phyloP scores from a whole-genome alignment of 2,888 invertebrate genomes.

The Onchidella celtica region DNA sequence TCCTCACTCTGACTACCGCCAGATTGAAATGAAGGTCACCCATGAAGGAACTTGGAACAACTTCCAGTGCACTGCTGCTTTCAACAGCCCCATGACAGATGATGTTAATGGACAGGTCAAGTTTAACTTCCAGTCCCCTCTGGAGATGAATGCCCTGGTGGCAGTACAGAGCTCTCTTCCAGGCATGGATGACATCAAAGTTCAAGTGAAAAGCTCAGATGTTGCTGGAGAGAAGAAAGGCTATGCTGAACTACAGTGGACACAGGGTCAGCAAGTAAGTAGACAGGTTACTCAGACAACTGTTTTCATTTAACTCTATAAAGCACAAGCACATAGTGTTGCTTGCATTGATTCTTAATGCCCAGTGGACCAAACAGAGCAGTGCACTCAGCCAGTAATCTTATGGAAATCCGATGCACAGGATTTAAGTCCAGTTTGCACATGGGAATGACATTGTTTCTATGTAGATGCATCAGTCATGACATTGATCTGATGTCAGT shows the following conservation, averaged over 20 bases:
- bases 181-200: slow-evolving; percentile 25
- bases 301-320: no score
- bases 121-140: slow-evolving; percentile 1
- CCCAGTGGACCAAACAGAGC: no score
- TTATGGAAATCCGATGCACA: no score
- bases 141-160: slow-evolving; percentile 15
- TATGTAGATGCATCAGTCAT: no score
- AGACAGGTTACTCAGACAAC: no score
- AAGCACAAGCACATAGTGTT: no score
- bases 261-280: background rate
- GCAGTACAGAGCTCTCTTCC: slow-evolving; percentile 17
- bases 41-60: slow-evolving; percentile 1
- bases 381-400: no score
- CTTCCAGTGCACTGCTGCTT: slow-evolving; percentile 27
- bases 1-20: slow-evolving; percentile 29
- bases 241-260: background rate
- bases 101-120: slow-evolving; percentile 17
- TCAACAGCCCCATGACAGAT: slow-evolving; percentile 20
- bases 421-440: no score
- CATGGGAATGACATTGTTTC: no score
- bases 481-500: no score
- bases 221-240: background rate
- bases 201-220: background rate
- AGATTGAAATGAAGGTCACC: slow-evolving; percentile 8
- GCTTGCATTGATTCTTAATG: no score